A percentile compares a stretch with the other conserved stretches of the same genome.
These are phyloP conservation scores for Channa striata DNA, from an alignment of 2,797 vertebrate genomes.

Conservation along the genomic window DNA sequence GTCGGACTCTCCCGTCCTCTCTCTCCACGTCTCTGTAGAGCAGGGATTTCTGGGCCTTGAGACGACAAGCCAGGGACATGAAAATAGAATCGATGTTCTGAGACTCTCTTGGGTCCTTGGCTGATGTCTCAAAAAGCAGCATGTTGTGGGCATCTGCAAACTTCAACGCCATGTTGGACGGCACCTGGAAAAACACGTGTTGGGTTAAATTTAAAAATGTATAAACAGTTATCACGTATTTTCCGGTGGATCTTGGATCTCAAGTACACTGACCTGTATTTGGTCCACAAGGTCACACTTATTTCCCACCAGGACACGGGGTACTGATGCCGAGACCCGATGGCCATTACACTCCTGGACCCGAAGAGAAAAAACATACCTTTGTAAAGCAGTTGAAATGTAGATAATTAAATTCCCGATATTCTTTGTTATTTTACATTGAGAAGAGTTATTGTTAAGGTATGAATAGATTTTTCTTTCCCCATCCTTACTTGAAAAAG, in stretches of 20 bases:
- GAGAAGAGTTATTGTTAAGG: too few relatives aligned
- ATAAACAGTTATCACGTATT: background rate
- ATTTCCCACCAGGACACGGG: slow-evolving; percentile 95
- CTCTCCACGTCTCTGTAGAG: slow-evolving; percentile 91
- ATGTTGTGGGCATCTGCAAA: slow-evolving; percentile 97
- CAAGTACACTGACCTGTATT: slow-evolving; percentile 77
- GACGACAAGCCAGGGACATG: slow-evolving; percentile 95
- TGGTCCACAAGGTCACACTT: slow-evolving; percentile 96
- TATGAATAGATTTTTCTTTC: too few relatives aligned
- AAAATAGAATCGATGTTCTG: slow-evolving; percentile 98
- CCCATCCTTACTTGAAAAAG: too few relatives aligned
- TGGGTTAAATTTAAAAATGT: background rate
- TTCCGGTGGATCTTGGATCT: too few relatives aligned
- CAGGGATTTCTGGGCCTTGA: slow-evolving; percentile 95
- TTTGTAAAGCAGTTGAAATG: slow-evolving; percentile 8
- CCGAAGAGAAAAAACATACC: slow-evolving; percentile 51
- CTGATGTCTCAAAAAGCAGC: slow-evolving; percentile 97
- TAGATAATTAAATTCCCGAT: too few relatives aligned
- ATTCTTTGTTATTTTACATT: too few relatives aligned
- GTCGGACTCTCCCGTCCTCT: slow-evolving; percentile 89
- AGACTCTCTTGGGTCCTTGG: slow-evolving; percentile 96
- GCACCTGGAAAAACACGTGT: slow-evolving; percentile 83
- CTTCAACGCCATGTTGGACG: slow-evolving; percentile 93
- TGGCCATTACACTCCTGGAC: slow-evolving; percentile 96
- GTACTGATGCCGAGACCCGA: slow-evolving; percentile 89